These are phyloP conservation scores for Heliconius aoede DNA, from an alignment of 2,888 invertebrate genomes.

Conservation along the genomic window DNA sequence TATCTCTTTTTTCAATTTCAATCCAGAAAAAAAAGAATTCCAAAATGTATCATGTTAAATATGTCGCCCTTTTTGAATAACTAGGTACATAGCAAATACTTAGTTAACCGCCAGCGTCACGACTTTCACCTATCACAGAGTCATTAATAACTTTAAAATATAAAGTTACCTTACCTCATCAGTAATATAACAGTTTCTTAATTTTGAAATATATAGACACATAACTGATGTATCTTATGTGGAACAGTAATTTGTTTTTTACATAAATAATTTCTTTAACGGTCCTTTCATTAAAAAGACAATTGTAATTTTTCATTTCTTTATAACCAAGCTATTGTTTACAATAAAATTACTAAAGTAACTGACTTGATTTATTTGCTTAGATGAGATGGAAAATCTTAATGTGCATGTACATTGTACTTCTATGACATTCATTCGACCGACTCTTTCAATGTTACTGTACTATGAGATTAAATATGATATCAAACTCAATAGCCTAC, in stretches of 20 bases:
- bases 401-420: not conserved
- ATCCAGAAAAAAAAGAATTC: no score
- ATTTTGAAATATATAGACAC: not conserved
- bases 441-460: constrained; percentile 9
- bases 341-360: not conserved
- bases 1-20: no score
- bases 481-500: not conserved
- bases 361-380: not conserved
- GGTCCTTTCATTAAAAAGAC: not conserved
- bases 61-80: no score
- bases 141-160: not conserved
- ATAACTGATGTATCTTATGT: not conserved
- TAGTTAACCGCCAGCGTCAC: not conserved
- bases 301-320: not conserved
- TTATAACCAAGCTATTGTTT: not conserved
- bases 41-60: no score
- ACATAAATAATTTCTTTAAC: not conserved
- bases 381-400: not conserved
- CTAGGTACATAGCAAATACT: no score
- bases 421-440: constrained; percentile 22
- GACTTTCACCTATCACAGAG: not conserved
- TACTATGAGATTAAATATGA: not conserved
- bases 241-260: not conserved
- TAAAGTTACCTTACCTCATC: not conserved
- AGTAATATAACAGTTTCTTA: not conserved